Evolutionary conservation across 53 echinoderm and acorn worm species (phyloP), one percentile per base, ranked within the genome.

Genomic region (Astropecten irregularis): DNA sequence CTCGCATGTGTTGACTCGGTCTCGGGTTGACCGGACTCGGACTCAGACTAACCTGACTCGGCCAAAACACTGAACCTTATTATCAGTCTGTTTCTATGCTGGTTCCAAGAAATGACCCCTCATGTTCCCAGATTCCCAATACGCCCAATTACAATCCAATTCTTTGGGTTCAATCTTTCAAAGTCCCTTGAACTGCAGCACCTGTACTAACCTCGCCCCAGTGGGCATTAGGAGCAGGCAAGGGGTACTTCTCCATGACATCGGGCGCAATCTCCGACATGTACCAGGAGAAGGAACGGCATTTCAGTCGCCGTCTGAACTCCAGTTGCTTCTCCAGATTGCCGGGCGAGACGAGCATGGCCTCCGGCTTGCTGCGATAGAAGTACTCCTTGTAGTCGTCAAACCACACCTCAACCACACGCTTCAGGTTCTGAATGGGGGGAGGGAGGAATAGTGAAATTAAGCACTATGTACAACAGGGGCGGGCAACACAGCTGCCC

Each of bases 321-420:
- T 89, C 87, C 23, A 89, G 87, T 49, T 96, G 96, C 47, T 93
- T 92, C 28, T 88, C 82, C 27, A 96, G 49, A 51, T 91, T 84
- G 20, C 96, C 96, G 0, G 82, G 44, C 10, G 91, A 84, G 21
- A 96, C 91, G 42, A 96, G 51, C 29, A 87, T 64, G 10, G 93
- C 86, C 63, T 96, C 96, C n/a, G 96, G 96, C 60, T 96, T 96
- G 60, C 96, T 96, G 36, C 96, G 84, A 59, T 96, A 96, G 83
- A 96, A 96, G 48, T 96, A 96, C 68, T 96, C 93, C 56, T 93
- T 93, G 85, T 96, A 96, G 46, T 96, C 96, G 28, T 96, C 96
- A 71, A 96, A 90, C 96, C 96, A 96, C 27, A 96, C 96, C 70
- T 96, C 96, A 9, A 96, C 96, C 0, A 96, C 96, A 14, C 96